These are phyloP conservation scores for Serilophus lunatus DNA, from an alignment of 2,113 vertebrate genomes.

Conservation along the genomic window DNA sequence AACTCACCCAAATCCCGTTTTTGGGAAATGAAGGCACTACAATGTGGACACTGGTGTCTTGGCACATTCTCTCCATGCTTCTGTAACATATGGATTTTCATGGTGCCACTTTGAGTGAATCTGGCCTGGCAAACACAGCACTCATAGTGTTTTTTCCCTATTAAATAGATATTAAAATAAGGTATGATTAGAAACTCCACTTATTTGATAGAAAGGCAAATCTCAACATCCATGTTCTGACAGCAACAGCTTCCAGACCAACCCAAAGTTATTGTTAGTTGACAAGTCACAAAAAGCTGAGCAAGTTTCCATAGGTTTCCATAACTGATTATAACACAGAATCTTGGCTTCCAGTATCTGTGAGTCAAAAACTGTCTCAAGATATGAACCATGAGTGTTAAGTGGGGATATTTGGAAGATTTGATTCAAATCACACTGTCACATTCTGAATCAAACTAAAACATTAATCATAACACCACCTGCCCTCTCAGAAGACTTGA, in stretches of 20 bases:
- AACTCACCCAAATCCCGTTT: conserved; percentile 76
- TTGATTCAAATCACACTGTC: background rate
- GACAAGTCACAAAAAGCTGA: background rate
- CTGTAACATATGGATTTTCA: conserved; percentile 69
- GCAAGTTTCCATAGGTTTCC: background rate
- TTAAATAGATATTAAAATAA: background rate
- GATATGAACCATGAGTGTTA: background rate
- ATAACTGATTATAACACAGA: background rate
- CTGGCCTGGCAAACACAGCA: conserved; percentile 61
- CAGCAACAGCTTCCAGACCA: background rate
- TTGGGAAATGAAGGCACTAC: conserved; percentile 1
- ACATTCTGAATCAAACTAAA: background rate
- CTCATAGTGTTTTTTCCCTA: conserved; percentile 72
- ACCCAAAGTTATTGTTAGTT: background rate
- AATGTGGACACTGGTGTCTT: conserved; percentile 68
- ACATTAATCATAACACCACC: background rate
- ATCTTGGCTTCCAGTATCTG: background rate
- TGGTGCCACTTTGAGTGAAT: conserved; percentile 71
- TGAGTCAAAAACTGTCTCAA: background rate
- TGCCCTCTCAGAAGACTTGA: background rate
- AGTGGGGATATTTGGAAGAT: background rate
- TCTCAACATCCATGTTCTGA: background rate
- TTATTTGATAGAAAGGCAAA: background rate
- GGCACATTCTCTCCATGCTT: conserved; percentile 68
- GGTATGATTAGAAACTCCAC: background rate